Evolutionary conservation across 2,113 vertebrate species (phyloP).

Genomic region (Cephalopholis sonnerati): DNA sequence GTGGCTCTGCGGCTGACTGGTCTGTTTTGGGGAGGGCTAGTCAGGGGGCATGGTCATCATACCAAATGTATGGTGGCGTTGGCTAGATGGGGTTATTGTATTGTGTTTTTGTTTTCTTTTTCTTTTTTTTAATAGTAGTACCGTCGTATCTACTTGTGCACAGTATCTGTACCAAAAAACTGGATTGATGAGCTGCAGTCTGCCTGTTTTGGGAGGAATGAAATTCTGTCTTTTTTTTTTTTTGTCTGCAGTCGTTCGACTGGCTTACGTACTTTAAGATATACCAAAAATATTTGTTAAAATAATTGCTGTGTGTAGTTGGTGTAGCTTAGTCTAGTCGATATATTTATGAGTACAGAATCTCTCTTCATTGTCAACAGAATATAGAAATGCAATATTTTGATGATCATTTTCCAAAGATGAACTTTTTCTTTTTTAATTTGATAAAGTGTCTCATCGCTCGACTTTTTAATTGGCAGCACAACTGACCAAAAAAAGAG

Average conservation of each 20-base stretch:
- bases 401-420: slow-evolving; percentile 88
- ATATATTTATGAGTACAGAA: slow-evolving; percentile 88
- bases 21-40: slow-evolving; percentile 34
- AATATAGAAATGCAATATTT: slow-evolving; percentile 89
- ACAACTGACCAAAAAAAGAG: slow-evolving; percentile 80
- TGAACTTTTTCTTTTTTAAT: slow-evolving; percentile 66
- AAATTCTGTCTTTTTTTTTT: slow-evolving; percentile 69
- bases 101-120: slow-evolving; percentile 44
- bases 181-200: slow-evolving; percentile 89
- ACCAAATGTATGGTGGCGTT: slow-evolving; percentile 50
- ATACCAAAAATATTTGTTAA: slow-evolving; percentile 91
- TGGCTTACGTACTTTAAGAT: slow-evolving; percentile 83
- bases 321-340: slow-evolving; percentile 85
- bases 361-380: slow-evolving; percentile 83
- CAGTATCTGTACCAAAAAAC: slow-evolving; percentile 91
- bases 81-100: slow-evolving; percentile 62
- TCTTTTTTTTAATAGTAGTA: slow-evolving; percentile 71
- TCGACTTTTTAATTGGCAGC: slow-evolving; percentile 79
- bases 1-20: slow-evolving; percentile 45
- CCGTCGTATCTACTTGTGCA: slow-evolving; percentile 86
- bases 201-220: slow-evolving; percentile 85
- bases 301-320: slow-evolving; percentile 85
- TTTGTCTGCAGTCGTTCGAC: slow-evolving; percentile 77
- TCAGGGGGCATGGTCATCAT: slow-evolving; percentile 43
- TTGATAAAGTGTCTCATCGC: slow-evolving; percentile 69